phyloP scores from a whole-genome alignment of 2,888 invertebrate species.

The Chymomyza procnemis region DNA sequence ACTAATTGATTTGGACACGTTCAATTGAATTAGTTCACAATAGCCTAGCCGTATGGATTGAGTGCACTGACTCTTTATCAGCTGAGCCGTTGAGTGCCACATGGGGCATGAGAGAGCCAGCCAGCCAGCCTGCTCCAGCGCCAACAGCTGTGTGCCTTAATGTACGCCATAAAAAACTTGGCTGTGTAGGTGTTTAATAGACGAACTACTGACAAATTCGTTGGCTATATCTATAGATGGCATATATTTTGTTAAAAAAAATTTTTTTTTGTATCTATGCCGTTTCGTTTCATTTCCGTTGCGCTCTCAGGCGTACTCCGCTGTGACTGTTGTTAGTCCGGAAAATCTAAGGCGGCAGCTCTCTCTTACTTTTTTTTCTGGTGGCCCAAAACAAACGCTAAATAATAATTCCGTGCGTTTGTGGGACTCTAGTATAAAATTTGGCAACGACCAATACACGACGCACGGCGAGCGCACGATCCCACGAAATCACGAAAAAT shows the following conservation, averaged over 20 bases:
- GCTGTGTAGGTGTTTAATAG: background rate
- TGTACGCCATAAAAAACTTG: background rate
- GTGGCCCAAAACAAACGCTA: conserved; percentile 32
- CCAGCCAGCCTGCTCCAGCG: background rate
- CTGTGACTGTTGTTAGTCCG: background rate
- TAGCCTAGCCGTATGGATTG: background rate
- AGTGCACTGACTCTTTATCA: conserved; percentile 60
- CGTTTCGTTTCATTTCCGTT: conserved; percentile 51
- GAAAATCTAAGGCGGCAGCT: conserved; percentile 12
- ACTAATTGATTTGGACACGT: background rate
- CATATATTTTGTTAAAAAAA: background rate
- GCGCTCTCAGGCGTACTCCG: conserved; percentile 6
- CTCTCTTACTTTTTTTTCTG: conserved; percentile 28
- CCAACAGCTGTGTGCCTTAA: background rate
- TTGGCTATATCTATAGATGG: background rate
- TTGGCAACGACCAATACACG: conserved; percentile 60
- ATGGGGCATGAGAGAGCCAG: background rate
- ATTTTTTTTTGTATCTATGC: conserved; percentile 24
- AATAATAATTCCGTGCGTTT: conserved; percentile 50
- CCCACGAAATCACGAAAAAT: conserved; percentile 42
- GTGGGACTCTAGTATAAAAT: conserved; percentile 54
- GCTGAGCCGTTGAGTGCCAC: background rate
- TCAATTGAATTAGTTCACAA: conserved; percentile 35
- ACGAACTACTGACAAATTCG: background rate
- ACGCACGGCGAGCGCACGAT: conserved; percentile 46